Base-by-base conservation (phyloP, 2,888 invertebrate species). In the Odontocolon sp. region DNA sequence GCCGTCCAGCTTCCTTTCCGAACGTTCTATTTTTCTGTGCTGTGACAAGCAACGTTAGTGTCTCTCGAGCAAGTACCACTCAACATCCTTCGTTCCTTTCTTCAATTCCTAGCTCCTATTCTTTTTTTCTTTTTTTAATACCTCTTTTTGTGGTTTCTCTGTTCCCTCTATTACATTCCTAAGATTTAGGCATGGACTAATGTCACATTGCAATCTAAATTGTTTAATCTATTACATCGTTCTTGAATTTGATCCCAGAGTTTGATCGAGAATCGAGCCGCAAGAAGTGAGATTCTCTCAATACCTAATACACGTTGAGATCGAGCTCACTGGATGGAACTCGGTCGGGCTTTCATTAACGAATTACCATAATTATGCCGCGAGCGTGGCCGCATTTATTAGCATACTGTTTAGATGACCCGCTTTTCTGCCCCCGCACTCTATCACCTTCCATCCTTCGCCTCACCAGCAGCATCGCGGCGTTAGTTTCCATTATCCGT, bases 361-460 rank as follows among this genome's bases (percentile, higher is more conserved):
- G 82, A 86, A 86, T 88, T 88, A 87, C 84, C 88, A 88, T 87
- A 87, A 87, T 87, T 87, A 87, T 86, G 81, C 83, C 84, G 84
- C 83, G 83, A 85, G 81, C 83, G 75, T 81, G 78, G 81, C 78
- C 72, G 80, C 81, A 80, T 85, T 85, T 82, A 87, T 87, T 86
- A 84, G 83, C 82, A 82, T 84, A 82, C 82, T 84, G 85, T 87
- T 87, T 85, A 86, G 84, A 85, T 82, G 82, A 80, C 79, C 81
- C 61, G 81, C 75, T 81, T 81, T 81, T 69, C 56, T 52, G 66
- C 78, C 75, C 66, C 77, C 11, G 14, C 64, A 16, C 50, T 23
- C 31, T 56, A 21, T 42, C 33, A 31, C 23, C 45, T 21, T 36
- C 68, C 36, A 26, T 47, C 36, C 57, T 38, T 50, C 47, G 40